Conservation (phyloP, 2,888 invertebrate genomes). For the Microplitis manilae region DNA sequence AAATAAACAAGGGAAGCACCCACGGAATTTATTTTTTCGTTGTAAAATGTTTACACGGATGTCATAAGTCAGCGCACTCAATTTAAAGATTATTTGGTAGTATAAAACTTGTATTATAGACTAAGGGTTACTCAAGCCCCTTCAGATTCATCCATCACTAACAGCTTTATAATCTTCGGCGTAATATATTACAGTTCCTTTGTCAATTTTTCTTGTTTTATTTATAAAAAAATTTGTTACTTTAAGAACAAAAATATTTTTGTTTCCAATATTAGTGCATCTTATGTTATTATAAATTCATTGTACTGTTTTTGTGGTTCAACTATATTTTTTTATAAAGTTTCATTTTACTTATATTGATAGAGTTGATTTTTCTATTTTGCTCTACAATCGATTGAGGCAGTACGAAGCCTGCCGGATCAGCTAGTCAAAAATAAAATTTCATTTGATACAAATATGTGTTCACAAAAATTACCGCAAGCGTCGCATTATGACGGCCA, state of each 20-base stretch:
- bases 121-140: conserved; percentile 51
- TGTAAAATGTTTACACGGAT: conserved; percentile 65
- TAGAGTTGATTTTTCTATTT: too few species aligned
- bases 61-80: conserved; percentile 68
- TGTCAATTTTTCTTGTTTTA: conserved; percentile 52
- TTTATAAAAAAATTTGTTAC: conserved; percentile 34
- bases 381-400: too few species aligned
- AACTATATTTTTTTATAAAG: too few species aligned
- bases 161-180: conserved; percentile 60
- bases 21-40: conserved; percentile 55
- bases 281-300: too few species aligned
- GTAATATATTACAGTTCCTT: conserved; percentile 67
- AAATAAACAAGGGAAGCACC: conserved; percentile 27
- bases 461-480: too few species aligned
- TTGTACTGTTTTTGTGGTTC: too few species aligned
- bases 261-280: not conserved
- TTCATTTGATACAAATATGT: too few species aligned
- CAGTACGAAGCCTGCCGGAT: too few species aligned
- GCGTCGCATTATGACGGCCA: too few species aligned
- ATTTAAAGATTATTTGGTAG: conserved; percentile 66
- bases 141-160: conserved; percentile 42
- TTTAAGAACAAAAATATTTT: conserved; percentile 9
- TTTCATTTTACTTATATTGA: too few species aligned
- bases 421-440: too few species aligned
- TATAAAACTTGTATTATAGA: conserved; percentile 37